Evolutionary conservation across 92 coral and sea anemone species (phyloP).

Genomic region (Ricordea florida): DNA sequence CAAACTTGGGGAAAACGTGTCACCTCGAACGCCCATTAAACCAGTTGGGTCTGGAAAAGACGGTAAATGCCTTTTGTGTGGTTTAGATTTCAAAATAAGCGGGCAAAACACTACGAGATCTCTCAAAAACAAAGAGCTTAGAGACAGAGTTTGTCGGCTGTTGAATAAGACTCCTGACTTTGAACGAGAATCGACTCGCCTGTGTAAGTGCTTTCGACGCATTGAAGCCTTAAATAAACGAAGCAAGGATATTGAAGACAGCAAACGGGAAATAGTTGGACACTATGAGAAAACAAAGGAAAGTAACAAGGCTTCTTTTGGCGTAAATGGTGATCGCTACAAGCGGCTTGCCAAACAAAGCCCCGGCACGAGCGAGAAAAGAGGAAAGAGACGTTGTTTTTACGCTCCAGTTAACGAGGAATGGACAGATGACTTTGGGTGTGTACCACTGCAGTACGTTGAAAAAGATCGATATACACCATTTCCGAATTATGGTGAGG

Average conservation of each 20-base stretch:
- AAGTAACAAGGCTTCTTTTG: constrained; percentile 16
- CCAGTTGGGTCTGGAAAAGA: background rate
- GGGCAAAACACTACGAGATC: constrained; percentile 17
- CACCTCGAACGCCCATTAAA: constrained; percentile 10
- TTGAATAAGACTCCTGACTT: constrained; percentile 6
- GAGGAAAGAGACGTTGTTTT: constrained; percentile 6
- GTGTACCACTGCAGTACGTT: background rate
- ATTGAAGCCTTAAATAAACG: constrained; percentile 4
- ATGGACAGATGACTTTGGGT: background rate
- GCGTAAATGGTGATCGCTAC: constrained; percentile 4
- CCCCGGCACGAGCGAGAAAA: constrained; percentile 12
- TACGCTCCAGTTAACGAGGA: constrained; percentile 10
- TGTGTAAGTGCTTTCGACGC: constrained; percentile 8
- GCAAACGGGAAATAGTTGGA: constrained; percentile 15
- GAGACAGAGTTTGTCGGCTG: constrained; percentile 13
- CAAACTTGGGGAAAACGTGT: background rate
- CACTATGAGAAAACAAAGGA: constrained; percentile 12
- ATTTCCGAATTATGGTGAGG: background rate
- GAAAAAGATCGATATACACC: background rate
- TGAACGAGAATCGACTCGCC: constrained; percentile 13
- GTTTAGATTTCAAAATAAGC: constrained; percentile 7
- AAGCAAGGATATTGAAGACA: constrained; percentile 26
- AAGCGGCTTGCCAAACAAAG: constrained; percentile 19
- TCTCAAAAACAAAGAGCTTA: constrained; percentile 10
- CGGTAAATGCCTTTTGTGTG: constrained; percentile 3